These are phyloP conservation scores for Paramormyrops kingsleyae DNA, from an alignment of 2,113 vertebrate genomes.

Conservation along the genomic window DNA sequence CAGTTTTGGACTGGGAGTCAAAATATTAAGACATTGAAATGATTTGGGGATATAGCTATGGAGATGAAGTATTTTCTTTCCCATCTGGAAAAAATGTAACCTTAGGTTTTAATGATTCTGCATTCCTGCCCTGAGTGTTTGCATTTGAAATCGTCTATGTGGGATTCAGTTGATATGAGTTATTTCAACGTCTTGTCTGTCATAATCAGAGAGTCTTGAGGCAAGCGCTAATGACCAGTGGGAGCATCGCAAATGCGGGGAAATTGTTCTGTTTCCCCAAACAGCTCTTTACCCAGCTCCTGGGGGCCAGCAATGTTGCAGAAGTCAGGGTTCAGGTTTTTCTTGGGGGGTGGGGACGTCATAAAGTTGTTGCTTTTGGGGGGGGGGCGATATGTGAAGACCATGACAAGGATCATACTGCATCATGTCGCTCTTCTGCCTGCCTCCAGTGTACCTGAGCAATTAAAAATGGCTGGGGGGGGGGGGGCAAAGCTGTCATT, in stretches of 20 bases:
- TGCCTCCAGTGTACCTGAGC: neutral
- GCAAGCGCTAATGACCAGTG: neutral
- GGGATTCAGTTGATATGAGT: conserved; percentile 22
- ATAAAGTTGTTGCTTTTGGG: neutral
- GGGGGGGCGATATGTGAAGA: neutral
- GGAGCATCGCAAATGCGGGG: neutral
- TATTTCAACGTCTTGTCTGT: conserved; percentile 13
- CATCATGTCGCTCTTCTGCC: neutral
- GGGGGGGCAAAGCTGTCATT: conserved; percentile 24
- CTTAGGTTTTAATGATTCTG: conserved; percentile 16
- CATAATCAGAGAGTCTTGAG: neutral
- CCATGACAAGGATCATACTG: neutral
- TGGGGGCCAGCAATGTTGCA: neutral
- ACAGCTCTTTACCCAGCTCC: neutral
- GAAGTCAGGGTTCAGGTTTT: neutral
- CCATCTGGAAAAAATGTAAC: conserved; percentile 22
- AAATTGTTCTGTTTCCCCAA: neutral
- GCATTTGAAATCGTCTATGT: neutral
- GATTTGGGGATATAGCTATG: conserved; percentile 30
- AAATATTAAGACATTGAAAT: conserved; percentile 15
- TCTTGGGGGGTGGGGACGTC: neutral
- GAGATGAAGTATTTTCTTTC: conserved; percentile 22
- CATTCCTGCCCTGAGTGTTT: conserved; percentile 10
- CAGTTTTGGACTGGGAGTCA: conserved; percentile 19
- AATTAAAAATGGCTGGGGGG: neutral